Conservation (phyloP, 1,140 invertebrate genomes). For the Magallana ariakensis region DNA sequence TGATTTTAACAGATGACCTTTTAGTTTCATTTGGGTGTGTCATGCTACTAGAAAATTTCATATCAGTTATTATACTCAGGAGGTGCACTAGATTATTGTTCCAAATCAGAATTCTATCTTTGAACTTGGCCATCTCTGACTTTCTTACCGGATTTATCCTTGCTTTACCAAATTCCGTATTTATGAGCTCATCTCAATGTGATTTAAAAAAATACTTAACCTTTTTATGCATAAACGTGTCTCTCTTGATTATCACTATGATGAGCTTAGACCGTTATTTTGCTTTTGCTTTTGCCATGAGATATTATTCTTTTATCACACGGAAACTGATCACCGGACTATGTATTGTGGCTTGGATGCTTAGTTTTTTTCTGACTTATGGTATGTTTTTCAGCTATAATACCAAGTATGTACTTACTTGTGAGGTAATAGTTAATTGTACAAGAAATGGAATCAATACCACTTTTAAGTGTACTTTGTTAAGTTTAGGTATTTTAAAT, state of each 20-base stretch:
- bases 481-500: neutral
- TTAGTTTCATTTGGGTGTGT: neutral
- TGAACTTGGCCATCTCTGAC: conserved; percentile 3
- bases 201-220: neutral
- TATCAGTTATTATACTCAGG: neutral
- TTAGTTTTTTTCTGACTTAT: neutral
- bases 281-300: neutral
- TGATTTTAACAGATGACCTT: neutral
- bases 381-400: neutral
- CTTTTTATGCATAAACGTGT: neutral
- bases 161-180: neutral
- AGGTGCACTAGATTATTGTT: neutral
- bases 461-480: neutral
- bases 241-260: neutral
- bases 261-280: neutral
- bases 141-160: neutral
- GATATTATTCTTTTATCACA: neutral
- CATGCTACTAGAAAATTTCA: neutral
- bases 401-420: neutral
- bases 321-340: neutral
- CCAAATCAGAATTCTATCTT: neutral
- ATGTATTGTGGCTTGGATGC: neutral
- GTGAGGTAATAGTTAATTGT: neutral
- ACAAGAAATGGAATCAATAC: neutral
- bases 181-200: neutral